phyloP scores from a whole-genome alignment of 2,888 invertebrate genomes.

The Drosophila picticornis region DNA sequence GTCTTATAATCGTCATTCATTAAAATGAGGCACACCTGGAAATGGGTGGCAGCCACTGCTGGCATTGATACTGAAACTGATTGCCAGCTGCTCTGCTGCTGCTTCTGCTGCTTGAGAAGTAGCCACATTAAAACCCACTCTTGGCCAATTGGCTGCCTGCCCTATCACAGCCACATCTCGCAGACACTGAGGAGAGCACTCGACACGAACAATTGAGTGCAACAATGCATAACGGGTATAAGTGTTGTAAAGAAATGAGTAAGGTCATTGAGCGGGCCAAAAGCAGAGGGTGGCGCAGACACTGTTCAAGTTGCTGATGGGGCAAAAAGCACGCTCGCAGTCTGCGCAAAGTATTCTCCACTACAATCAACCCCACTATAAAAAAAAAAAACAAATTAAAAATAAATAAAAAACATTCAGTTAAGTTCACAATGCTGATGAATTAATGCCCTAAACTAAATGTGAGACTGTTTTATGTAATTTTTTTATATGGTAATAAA shows the following conservation, averaged over 20 bases:
- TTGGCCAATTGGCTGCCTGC: slow-evolving; percentile 56
- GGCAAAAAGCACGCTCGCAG: slow-evolving; percentile 21
- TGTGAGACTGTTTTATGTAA: background rate
- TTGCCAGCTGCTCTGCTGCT: slow-evolving; percentile 12
- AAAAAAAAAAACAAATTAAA: background rate
- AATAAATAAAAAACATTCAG: background rate
- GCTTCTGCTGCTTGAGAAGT: slow-evolving; percentile 36
- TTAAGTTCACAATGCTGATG: background rate
- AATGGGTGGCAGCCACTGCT: slow-evolving; percentile 11
- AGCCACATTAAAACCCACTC: slow-evolving; percentile 54
- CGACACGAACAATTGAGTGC: slow-evolving; percentile 51
- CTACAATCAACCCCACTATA: slow-evolving; percentile 10
- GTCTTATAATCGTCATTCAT: slow-evolving; percentile 68
- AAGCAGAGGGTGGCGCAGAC: slow-evolving; percentile 2
- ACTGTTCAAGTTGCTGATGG: slow-evolving; percentile 18
- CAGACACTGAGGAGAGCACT: slow-evolving; percentile 23
- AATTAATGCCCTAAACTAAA: background rate
- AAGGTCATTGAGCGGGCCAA: background rate
- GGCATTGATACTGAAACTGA: slow-evolving; percentile 64
- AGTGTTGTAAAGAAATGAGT: slow-evolving; percentile 63
- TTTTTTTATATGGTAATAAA: background rate
- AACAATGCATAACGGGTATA: slow-evolving; percentile 75
- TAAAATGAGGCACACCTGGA: slow-evolving; percentile 53
- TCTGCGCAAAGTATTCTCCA: slow-evolving; percentile 1
- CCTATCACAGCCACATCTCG: slow-evolving; percentile 67